Conservation (phyloP, 2,888 invertebrate genomes). For the Anaspis maculata region DNA sequence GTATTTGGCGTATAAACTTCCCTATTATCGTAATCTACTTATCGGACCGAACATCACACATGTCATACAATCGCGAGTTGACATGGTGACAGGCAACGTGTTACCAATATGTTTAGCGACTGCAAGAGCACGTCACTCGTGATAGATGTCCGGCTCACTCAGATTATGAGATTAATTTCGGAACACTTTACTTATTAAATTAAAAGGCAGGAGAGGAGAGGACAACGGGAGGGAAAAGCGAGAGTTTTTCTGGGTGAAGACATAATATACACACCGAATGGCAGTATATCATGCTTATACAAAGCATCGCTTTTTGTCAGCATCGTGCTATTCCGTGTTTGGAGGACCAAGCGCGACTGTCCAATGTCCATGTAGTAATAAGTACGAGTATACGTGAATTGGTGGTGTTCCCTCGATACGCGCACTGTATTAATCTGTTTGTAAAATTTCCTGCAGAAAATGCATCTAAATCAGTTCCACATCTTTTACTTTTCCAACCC, state of each 20-base stretch:
- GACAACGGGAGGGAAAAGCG: neutral
- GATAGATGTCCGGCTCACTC: slow-evolving; percentile 24
- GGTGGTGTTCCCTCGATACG: too few relatives aligned
- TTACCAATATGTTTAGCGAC: slow-evolving; percentile 25
- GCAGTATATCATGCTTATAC: slow-evolving; percentile 7
- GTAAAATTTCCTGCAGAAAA: too few relatives aligned
- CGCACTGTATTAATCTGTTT: too few relatives aligned
- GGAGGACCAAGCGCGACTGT: too few relatives aligned
- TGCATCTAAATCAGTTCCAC: too few relatives aligned
- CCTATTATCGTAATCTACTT: slow-evolving; percentile 24
- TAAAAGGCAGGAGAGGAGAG: slow-evolving; percentile 12
- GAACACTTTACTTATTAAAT: slow-evolving; percentile 28
- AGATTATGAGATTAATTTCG: slow-evolving; percentile 28
- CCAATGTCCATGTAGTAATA: too few relatives aligned
- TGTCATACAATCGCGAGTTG: slow-evolving; percentile 18
- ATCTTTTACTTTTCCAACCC: too few relatives aligned
- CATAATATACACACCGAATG: slow-evolving; percentile 8
- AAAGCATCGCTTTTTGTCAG: slow-evolving; percentile 4
- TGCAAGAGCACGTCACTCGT: slow-evolving; percentile 24
- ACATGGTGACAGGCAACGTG: slow-evolving; percentile 25
- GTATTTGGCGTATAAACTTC: too few relatives aligned
- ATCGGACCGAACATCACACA: slow-evolving; percentile 19
- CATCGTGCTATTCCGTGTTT: too few relatives aligned
- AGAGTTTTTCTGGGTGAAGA: slow-evolving; percentile 2
- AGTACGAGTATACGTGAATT: too few relatives aligned